A percentile compares a stretch with the other conserved stretches of the same genome.
Conservation (phyloP, 2,113 vertebrate species). For the Oplegnathus fasciatus region DNA sequence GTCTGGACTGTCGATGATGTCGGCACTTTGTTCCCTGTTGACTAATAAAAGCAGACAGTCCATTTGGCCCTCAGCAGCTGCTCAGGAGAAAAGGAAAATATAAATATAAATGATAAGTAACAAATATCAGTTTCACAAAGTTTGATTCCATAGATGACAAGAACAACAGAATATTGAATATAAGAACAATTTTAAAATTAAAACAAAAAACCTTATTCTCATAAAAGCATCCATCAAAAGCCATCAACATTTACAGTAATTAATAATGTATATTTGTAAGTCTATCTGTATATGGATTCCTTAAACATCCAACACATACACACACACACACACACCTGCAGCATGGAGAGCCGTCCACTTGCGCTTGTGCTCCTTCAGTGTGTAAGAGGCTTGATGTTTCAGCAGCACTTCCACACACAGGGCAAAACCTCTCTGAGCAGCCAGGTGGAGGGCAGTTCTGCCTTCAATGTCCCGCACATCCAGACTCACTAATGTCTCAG, state of each 20-base stretch:
- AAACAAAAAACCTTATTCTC: too few relatives aligned
- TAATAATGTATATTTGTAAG: neutral
- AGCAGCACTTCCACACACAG: constrained; percentile 93
- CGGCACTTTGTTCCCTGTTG: constrained; percentile 88
- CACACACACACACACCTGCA: constrained; percentile 85
- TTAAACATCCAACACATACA: neutral
- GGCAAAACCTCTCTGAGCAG: constrained; percentile 89
- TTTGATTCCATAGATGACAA: too few relatives aligned
- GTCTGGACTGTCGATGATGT: constrained; percentile 92
- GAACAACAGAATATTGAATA: too few relatives aligned
- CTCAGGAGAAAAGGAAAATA: neutral
- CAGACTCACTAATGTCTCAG: constrained; percentile 95
- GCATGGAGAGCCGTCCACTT: constrained; percentile 93
- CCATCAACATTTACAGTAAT: too few relatives aligned
- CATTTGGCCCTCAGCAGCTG: constrained; percentile 93
- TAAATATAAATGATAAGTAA: neutral
- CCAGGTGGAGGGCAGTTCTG: constrained; percentile 92
- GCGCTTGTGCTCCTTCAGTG: constrained; percentile 89
- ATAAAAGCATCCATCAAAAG: too few relatives aligned
- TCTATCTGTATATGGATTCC: neutral
- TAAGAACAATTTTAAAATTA: too few relatives aligned
- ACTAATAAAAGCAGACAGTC: constrained; percentile 95
- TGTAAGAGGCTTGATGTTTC: constrained; percentile 90
- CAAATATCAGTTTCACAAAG: neutral
- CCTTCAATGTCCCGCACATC: constrained; percentile 92